Evolutionary conservation across 2,888 invertebrate species (phyloP), one percentile per base, ranked within the genome.

Genomic region (Limnephilus lunatus): DNA sequence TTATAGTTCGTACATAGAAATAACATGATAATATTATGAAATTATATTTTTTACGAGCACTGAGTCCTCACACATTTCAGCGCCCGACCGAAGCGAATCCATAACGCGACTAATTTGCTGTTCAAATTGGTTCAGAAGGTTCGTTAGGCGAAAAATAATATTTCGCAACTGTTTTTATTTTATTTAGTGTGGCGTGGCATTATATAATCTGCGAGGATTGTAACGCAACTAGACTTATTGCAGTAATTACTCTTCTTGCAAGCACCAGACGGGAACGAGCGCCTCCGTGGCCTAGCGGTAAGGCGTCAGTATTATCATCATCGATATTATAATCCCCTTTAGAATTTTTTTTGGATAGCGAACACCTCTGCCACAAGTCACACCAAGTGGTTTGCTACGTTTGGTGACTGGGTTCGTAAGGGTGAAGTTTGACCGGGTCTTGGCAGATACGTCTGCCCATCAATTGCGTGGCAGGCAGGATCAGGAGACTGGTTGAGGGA

Each of bases 171-270:
- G 83, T 83, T 32, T 83, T 31, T 68, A 19, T 19, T 68, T 68
- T 68, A 68, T 68, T 83, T 31, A 83, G 35, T 12, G 31, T 32
- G 31, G 83, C 83, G 83, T 83, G 83, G 7, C 11, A 31, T 83
- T 83, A 83, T 83, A 31, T 83, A 83, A 83, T 83, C 83, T 83
- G 35, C 35, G 31, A 32, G 83, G 35, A 83, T 35, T 31, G 83
- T 15, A 83, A 83, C 31, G 32, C 82, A 82, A 82, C 30, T 30
- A 15, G 48, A 48, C 48, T 48, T 48, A 48, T 68, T 68, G 53
- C 53, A 14, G 53, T 25, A 25, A 68, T 68, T 68, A 7, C 25
- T 5, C 53, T 68, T 68, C 19, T 68, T 68, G 53, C 53, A 25
- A 68, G 3, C 53, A 68, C 0, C 25, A 68, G 53, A 68, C 53